Percentiles rank a stretch among this genome's conserved stretches.
Conservation (phyloP, 1,140 invertebrate genomes). For the Lordiphosa clarofinis region DNA sequence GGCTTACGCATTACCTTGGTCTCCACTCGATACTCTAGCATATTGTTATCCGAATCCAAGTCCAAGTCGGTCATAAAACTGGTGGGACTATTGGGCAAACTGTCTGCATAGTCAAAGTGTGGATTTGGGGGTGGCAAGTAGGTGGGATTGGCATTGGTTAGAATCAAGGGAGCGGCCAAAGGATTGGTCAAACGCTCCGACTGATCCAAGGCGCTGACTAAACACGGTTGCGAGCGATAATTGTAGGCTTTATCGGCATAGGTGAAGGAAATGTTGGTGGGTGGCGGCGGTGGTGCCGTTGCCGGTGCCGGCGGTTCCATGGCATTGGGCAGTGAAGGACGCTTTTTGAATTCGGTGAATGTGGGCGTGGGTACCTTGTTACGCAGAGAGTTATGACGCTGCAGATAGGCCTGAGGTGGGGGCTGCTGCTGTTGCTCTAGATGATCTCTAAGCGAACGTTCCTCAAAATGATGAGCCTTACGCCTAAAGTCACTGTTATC, state of each 20-base stretch:
- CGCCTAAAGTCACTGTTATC: conserved; percentile 69
- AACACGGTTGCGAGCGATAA: conserved; percentile 67
- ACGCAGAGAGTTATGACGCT: conserved; percentile 68
- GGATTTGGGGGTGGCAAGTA: conserved; percentile 33
- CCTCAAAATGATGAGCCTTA: conserved; percentile 70
- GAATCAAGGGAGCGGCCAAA: conserved; percentile 55
- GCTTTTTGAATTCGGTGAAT: conserved; percentile 60
- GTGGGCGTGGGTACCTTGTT: conserved; percentile 32
- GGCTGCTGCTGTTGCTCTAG: conserved; percentile 41
- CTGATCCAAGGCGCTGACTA: conserved; percentile 52
- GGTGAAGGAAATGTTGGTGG: conserved; percentile 73
- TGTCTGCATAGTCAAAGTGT: conserved; percentile 40
- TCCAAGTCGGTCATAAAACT: conserved; percentile 69
- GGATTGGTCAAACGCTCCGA: conserved; percentile 67
- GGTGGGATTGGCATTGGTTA: conserved; percentile 63
- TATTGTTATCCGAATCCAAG: conserved; percentile 67
- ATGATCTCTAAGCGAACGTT: conserved; percentile 62
- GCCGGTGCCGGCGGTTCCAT: conserved; percentile 46
- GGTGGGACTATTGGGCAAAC: conserved; percentile 55
- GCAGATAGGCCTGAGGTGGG: conserved; percentile 29
- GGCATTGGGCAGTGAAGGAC: conserved; percentile 73
- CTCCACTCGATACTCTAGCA: conserved; percentile 82
- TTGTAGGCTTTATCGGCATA: conserved; percentile 54
- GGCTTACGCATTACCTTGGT: conserved; percentile 85
- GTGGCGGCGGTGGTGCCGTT: conserved; percentile 39